These are phyloP conservation scores for Sabellastarte sp. DNA, from an alignment of 2,888 invertebrate genomes.

Conservation along the genomic window DNA sequence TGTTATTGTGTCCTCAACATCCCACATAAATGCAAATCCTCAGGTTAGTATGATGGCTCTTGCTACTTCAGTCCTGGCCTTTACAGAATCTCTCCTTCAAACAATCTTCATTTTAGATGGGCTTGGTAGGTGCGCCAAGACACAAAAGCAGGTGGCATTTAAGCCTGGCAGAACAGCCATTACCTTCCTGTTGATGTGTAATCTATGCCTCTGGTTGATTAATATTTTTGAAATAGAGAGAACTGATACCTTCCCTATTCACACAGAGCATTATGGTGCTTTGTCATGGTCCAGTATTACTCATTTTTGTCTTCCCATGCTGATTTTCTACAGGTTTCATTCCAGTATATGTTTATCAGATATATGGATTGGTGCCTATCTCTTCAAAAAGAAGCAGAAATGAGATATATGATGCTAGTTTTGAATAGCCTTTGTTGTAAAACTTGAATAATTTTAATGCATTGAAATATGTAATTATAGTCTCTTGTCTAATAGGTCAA, in stretches of 20 bases:
- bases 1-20: too few relatives aligned
- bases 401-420: too few relatives aligned
- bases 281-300: slow-evolving; percentile 69
- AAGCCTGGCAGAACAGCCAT: slow-evolving; percentile 66
- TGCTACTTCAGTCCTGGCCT: too few relatives aligned
- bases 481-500: too few relatives aligned
- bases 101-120: slow-evolving; percentile 56
- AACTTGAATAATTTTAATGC: too few relatives aligned
- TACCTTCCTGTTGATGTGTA: slow-evolving; percentile 68
- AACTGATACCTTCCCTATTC: slow-evolving; percentile 65
- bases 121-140: slow-evolving; percentile 53
- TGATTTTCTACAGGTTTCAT: slow-evolving; percentile 61
- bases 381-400: slow-evolving; percentile 43
- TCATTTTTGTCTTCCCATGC: slow-evolving; percentile 66
- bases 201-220: slow-evolving; percentile 69
- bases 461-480: too few relatives aligned
- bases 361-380: slow-evolving; percentile 57
- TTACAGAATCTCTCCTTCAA: too few relatives aligned
- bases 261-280: slow-evolving; percentile 66
- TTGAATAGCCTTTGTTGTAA: too few relatives aligned
- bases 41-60: too few relatives aligned
- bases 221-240: slow-evolving; percentile 62
- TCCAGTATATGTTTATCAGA: slow-evolving; percentile 58
- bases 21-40: too few relatives aligned
- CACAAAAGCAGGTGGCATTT: slow-evolving; percentile 48